Percentiles rank a stretch among this genome's conserved stretches.
These are phyloP conservation scores for Hipposideros armiger DNA, from an alignment of 2,113 vertebrate genomes.

Conservation along the genomic window DNA sequence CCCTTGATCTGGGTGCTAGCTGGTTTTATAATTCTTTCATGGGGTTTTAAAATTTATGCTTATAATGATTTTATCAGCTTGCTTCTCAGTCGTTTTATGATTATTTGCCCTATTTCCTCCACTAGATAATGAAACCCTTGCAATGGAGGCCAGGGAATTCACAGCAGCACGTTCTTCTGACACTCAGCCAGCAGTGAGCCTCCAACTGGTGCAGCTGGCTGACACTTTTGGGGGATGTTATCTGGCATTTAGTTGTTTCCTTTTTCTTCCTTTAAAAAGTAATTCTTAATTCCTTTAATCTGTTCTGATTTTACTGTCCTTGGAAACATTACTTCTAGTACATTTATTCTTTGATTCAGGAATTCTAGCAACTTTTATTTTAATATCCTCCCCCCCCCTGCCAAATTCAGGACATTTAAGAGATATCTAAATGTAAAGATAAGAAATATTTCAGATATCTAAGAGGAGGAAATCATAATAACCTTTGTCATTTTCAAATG, in stretches of 20 bases:
- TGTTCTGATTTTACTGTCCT: constrained; percentile 25
- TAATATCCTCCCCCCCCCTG: not conserved
- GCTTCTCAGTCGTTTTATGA: not conserved
- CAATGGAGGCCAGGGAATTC: not conserved
- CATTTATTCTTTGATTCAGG: constrained; percentile 59
- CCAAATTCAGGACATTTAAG: not conserved
- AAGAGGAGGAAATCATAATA: constrained; percentile 33
- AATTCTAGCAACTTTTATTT: constrained; percentile 50
- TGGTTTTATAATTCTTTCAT: constrained; percentile 9
- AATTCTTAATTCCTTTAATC: constrained; percentile 63
- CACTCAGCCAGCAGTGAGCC: not conserved
- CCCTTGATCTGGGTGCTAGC: not conserved
- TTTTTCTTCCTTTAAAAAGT: constrained; percentile 44
- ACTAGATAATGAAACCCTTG: not conserved
- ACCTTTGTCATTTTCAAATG: constrained; percentile 18
- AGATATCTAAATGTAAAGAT: constrained; percentile 55
- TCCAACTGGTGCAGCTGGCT: not conserved
- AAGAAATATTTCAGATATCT: constrained; percentile 43
- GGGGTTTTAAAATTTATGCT: not conserved
- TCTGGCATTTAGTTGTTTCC: not conserved
- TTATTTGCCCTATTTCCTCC: not conserved
- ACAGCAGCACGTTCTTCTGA: not conserved
- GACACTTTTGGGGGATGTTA: not conserved
- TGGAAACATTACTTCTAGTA: constrained; percentile 17
- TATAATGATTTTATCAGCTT: not conserved